A percentile compares a stretch with the other conserved stretches of the same genome.
Conservation (phyloP, 2,113 vertebrate genomes). For the Saguinus midas region DNA sequence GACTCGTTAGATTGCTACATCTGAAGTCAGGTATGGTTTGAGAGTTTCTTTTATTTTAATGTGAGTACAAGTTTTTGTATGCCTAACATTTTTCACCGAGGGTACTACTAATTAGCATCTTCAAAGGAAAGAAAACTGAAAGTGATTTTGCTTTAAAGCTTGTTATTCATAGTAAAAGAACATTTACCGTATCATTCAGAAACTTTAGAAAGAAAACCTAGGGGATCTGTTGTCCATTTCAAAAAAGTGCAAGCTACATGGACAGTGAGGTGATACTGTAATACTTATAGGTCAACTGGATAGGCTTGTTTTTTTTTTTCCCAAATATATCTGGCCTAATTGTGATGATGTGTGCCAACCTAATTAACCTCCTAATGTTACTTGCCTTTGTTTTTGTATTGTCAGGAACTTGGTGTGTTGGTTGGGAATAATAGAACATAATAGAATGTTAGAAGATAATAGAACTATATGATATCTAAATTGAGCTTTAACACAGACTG, state of each 20-base stretch:
- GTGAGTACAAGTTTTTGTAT: neutral
- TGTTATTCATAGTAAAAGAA: neutral
- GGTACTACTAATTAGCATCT: neutral
- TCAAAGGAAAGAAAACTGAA: neutral
- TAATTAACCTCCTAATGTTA: neutral
- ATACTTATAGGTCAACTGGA: neutral
- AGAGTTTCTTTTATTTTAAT: neutral
- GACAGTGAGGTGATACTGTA: neutral
- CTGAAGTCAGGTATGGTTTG: neutral
- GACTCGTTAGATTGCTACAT: neutral
- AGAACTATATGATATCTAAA: neutral
- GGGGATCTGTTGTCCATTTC: neutral
- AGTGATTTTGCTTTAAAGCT: neutral
- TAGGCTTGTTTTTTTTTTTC: neutral
- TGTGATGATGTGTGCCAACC: neutral
- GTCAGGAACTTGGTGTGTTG: slow-evolving; percentile 3
- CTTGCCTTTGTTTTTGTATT: neutral
- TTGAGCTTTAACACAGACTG: neutral
- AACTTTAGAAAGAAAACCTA: neutral
- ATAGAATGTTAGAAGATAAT: no score
- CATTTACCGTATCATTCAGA: neutral
- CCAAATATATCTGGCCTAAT: neutral
- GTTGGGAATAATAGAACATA: neutral
- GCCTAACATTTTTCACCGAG: neutral
- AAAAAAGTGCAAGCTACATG: neutral